Conservation (phyloP, 1,140 invertebrate species). For the Plectrocnemia conspersa region DNA sequence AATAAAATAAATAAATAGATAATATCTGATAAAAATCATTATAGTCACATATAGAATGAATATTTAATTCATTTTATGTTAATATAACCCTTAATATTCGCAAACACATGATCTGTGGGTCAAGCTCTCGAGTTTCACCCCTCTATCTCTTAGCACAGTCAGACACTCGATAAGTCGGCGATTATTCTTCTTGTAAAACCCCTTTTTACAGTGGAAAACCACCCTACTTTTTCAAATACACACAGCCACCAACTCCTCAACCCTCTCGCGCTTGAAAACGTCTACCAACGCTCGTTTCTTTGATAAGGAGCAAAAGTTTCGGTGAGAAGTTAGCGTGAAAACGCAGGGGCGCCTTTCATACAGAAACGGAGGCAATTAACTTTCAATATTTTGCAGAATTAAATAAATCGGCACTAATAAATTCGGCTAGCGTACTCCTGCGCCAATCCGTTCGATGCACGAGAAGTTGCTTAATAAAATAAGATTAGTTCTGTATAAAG, state of each 20-base stretch:
- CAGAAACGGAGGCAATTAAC: slow-evolving; percentile 8
- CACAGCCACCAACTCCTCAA: background rate
- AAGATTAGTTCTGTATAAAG: too few species aligned
- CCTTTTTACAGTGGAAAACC: too few species aligned
- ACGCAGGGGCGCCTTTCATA: slow-evolving; percentile 23
- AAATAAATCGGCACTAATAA: slow-evolving; percentile 8
- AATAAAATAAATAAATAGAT: too few species aligned
- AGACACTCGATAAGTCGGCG: slow-evolving; percentile 33
- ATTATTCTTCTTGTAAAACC: slow-evolving; percentile 29
- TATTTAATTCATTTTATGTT: background rate
- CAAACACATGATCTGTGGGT: slow-evolving; percentile 9
- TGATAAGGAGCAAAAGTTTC: slow-evolving; percentile 32
- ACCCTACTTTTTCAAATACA: background rate
- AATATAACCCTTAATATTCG: slow-evolving; percentile 5
- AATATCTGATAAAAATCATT: too few species aligned
- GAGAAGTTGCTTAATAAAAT: too few species aligned
- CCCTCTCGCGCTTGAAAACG: slow-evolving; percentile 13
- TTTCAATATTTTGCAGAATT: slow-evolving; percentile 4
- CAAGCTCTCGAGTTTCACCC: background rate
- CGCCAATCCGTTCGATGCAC: too few species aligned
- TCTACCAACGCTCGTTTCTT: slow-evolving; percentile 18
- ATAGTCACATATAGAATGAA: too few species aligned
- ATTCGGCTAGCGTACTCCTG: too few species aligned
- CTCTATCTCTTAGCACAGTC: slow-evolving; percentile 6
- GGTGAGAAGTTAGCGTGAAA: slow-evolving; percentile 24